Base-by-base conservation (phyloP, 64 coral and sea anemone species). In the Actinia equina region DNA sequence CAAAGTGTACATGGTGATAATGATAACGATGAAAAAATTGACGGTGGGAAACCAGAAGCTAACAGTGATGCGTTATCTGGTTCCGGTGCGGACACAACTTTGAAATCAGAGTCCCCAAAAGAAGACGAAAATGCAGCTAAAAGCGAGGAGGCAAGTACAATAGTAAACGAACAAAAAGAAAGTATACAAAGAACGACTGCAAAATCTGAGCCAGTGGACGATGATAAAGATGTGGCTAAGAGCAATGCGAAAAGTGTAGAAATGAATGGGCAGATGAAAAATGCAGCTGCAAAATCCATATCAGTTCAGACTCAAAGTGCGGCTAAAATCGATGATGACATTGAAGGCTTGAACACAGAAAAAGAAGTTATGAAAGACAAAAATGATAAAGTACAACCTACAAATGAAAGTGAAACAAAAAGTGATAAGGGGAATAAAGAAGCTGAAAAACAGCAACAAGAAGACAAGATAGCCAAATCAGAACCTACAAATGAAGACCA, bases 21-120 rank as follows among this genome's bases (percentile, higher is more conserved):
- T 74, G 69, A 74, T 30, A 74, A 74, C 13, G 69, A 41, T 74
- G 78, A 49, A 81, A 52, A 14, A 20, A 81, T 81, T 23, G 78
- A 52, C 7, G 17, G 78, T 6, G 42, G 3, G 7, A 81, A 81
- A 52, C 3, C 78, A 81, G 44, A 2, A 52, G 78, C 15, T 43
- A 52, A 81, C 3, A 41, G 69, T 74, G 20, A 22, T 20, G n/a
- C 19, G 19, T 65, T 14, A n/a, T 37, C 69, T 14, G 26, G 69
- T 10, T 41, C 69, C 41, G 69, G n/a, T 26, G 15, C 26, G 9
- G 69, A 30, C 26, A 25, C 11, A 12, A 74, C 69, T 30, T 14
- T 18, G 6, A 30, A 74, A 41, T 30, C 69, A 74, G 69, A 74
- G 20, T 14, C 23, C 1, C 25, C 10, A 37, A 74, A 30, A 27